phyloP scores from a whole-genome alignment of 2,888 invertebrate species.

The Mechanitis messenoides region DNA sequence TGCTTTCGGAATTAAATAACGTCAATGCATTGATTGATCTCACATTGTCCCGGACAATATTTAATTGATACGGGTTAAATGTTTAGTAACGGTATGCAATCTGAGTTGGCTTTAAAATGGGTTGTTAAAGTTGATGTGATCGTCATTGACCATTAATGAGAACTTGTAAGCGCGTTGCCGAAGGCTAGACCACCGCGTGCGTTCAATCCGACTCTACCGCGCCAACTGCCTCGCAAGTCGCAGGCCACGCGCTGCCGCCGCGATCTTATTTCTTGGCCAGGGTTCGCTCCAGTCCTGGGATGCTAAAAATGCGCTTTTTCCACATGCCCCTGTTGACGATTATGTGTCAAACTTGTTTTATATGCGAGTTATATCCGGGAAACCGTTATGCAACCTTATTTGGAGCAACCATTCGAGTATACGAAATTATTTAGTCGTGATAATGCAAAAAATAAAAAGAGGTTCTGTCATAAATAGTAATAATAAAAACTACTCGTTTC shows the following conservation, averaged over 20 bases:
- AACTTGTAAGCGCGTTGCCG: too few relatives aligned
- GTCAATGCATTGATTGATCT: conserved; percentile 17
- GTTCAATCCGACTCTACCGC: conserved; percentile 37
- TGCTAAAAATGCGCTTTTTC: conserved; percentile 38
- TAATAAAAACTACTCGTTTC: too few relatives aligned
- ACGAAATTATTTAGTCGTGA: background rate
- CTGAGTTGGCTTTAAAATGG: too few relatives aligned
- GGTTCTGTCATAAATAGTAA: background rate
- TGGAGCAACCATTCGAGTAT: conserved; percentile 19
- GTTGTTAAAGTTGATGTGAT: too few relatives aligned
- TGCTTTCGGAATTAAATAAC: conserved; percentile 1
- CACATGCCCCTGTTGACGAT: conserved; percentile 35
- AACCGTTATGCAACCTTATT: conserved; percentile 35
- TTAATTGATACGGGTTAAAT: background rate
- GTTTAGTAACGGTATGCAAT: conserved; percentile 17
- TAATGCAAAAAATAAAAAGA: background rate
- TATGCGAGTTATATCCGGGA: conserved; percentile 30
- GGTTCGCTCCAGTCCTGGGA: conserved; percentile 24
- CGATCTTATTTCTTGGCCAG: conserved; percentile 24
- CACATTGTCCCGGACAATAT: conserved; percentile 1
- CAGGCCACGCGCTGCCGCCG: conserved; percentile 8
- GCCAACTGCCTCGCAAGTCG: conserved; percentile 40
- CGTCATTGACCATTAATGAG: too few relatives aligned
- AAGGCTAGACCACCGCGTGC: conserved; percentile 25
- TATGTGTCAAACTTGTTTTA: conserved; percentile 37